Base-by-base conservation (phyloP, 1,140 invertebrate genomes). In the Drosophila elegans region DNA sequence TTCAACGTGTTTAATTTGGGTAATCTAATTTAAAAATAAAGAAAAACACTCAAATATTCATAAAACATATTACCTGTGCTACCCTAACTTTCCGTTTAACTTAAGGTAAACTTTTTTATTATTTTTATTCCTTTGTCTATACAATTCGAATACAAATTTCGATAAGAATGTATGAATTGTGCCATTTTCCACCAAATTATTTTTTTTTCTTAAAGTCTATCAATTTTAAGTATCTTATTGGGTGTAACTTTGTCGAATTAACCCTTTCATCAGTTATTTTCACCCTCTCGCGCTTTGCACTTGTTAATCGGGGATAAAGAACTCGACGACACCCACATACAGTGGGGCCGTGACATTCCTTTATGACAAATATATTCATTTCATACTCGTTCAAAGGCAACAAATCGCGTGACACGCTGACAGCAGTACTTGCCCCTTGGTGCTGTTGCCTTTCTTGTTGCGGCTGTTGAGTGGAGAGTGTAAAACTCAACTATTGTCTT, bases 291-390 rank as follows among this genome's bases (percentile, higher is more conserved):
- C 38, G 13, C 13, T n/a, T 25, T 42, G 63, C 52, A 52, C 41
- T 77, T 61, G 82, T 76, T 85, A 81, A 81, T 74, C 68, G 59
- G 76, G 53, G 42, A 64, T 69, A 84, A 72, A 46, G 41, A 75
- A 71, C 59, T 57, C 57, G 60, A 59, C 61, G 60, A 81, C 63
- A 57, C 46, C 52, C 82, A 77, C 61, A 49, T 36, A 76, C 62
- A 51, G 49, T 69, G 61, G 61, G 60, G 57, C 80, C 83, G 73
- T 88, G 84, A 86, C 83, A 76, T 88, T 79, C 62, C 49, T 72
- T 68, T 66, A 83, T 89, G 84, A 86, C 79, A 86, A 88, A 86
- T 83, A 88, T 88, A 86, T 86, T 79, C 83, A 86, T 86, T 86
- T 88, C 72, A 83, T 80, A 81, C 75, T 80, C 81, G 79, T 88